Conservation (phyloP, 2,797 vertebrate genomes). For the Hippopotamyrus pictus region DNA sequence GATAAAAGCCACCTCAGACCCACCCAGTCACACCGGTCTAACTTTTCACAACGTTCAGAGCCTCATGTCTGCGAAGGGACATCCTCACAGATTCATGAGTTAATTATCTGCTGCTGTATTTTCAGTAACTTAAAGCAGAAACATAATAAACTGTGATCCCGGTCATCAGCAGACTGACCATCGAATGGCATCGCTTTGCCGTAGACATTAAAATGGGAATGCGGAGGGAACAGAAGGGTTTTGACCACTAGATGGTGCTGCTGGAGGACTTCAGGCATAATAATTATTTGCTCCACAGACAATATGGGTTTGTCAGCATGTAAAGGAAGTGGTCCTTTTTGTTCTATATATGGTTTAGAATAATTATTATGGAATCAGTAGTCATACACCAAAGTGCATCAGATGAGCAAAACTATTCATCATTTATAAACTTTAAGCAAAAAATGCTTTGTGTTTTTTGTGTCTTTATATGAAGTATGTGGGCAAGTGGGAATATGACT, state of each 20-base stretch:
- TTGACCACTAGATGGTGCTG: slow-evolving; percentile 58
- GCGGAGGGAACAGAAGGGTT: background rate
- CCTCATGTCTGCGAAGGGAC: background rate
- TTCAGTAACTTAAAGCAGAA: background rate
- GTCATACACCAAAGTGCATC: background rate
- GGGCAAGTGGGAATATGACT: slow-evolving; percentile 96
- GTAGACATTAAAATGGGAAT: background rate
- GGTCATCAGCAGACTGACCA: background rate
- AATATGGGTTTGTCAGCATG: background rate
- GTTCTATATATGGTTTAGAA: slow-evolving; percentile 3
- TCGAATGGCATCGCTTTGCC: background rate
- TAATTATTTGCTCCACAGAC: slow-evolving; percentile 26
- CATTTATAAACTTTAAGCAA: background rate
- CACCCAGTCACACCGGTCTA: background rate
- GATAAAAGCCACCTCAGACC: background rate
- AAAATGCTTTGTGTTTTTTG: slow-evolving; percentile 34
- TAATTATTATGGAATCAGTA: background rate
- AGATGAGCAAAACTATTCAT: background rate
- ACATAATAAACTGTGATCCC: background rate
- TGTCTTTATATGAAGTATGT: slow-evolving; percentile 62
- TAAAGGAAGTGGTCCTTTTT: background rate
- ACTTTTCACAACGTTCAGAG: background rate
- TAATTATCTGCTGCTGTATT: background rate
- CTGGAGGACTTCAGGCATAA: slow-evolving; percentile 28
- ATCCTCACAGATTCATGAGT: background rate